Percentiles rank a stretch among this genome's conserved stretches.
phyloP scores from a whole-genome alignment of 2,797 vertebrate genomes.

The Rhinatrema bivittatum region DNA sequence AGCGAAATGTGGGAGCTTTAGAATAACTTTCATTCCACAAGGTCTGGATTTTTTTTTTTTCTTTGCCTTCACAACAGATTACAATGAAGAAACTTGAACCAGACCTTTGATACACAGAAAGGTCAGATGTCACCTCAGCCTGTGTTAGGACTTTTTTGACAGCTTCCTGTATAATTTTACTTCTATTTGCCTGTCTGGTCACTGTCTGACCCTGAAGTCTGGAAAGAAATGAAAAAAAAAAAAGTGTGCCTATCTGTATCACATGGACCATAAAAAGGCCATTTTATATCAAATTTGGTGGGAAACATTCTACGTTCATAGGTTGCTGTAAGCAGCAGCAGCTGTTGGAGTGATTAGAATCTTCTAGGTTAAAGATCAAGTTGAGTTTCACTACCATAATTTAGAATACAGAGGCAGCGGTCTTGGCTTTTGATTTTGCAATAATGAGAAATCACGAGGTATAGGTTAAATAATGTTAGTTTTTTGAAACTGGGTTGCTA shows the following conservation, averaged over 20 bases:
- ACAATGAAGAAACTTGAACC: constrained; percentile 72
- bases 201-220: constrained; percentile 68
- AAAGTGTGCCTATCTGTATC: constrained; percentile 32
- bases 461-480: too few relatives aligned
- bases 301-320: constrained; percentile 15
- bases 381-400: not conserved
- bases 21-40: constrained; percentile 40
- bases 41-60: constrained; percentile 42
- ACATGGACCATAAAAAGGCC: constrained; percentile 32
- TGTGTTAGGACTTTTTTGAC: constrained; percentile 64
- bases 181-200: constrained; percentile 67
- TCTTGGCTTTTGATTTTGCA: too few relatives aligned
- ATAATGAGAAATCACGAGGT: too few relatives aligned
- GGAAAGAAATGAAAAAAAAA: constrained; percentile 53
- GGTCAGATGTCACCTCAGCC: constrained; percentile 62
- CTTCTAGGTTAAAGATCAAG: constrained; percentile 13
- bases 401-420: constrained; percentile 7
- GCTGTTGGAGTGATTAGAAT: constrained; percentile 8
- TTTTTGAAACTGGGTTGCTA: too few relatives aligned
- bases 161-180: constrained; percentile 73
- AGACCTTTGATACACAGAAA: constrained; percentile 61
- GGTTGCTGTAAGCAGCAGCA: constrained; percentile 12
- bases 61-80: constrained; percentile 52
- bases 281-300: constrained; percentile 43
- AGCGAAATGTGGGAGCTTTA: constrained; percentile 38